phyloP scores from a whole-genome alignment of 2,888 invertebrate species.

The Aleiodes testaceus region DNA sequence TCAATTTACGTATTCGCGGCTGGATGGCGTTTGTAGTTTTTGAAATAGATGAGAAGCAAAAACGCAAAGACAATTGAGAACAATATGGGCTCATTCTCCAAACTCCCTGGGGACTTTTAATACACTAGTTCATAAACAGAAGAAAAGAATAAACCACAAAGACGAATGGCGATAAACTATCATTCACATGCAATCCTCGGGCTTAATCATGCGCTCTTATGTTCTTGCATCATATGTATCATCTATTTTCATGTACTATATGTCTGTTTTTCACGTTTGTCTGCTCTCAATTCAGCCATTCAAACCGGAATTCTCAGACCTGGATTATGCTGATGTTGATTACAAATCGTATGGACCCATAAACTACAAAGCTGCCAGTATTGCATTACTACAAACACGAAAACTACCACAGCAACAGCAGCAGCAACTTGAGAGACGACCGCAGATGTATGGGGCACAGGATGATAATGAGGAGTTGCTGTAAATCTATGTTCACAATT shows the following conservation, averaged over 20 bases:
- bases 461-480: slow-evolving; percentile 71
- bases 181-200: neutral
- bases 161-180: neutral
- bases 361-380: slow-evolving; percentile 91
- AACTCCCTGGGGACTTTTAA: slow-evolving; percentile 8
- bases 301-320: slow-evolving; percentile 84
- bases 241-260: slow-evolving; percentile 12
- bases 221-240: neutral
- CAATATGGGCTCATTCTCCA: too few relatives aligned
- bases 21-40: neutral
- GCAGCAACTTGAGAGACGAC: slow-evolving; percentile 61
- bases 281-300: slow-evolving; percentile 78
- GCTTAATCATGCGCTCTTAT: slow-evolving; percentile 20
- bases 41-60: neutral
- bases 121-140: neutral
- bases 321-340: slow-evolving; percentile 93
- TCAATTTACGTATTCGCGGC: neutral
- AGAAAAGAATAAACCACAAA: neutral
- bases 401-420: slow-evolving; percentile 56
- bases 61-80: neutral
- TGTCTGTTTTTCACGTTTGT: slow-evolving; percentile 18
- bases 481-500: slow-evolving; percentile 48
- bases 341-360: slow-evolving; percentile 93
- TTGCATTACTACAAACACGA: slow-evolving; percentile 72
- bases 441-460: slow-evolving; percentile 70